These are phyloP conservation scores for Meriones psammophilus DNA, from an alignment of 2,797 vertebrate genomes.

Conservation along the genomic window DNA sequence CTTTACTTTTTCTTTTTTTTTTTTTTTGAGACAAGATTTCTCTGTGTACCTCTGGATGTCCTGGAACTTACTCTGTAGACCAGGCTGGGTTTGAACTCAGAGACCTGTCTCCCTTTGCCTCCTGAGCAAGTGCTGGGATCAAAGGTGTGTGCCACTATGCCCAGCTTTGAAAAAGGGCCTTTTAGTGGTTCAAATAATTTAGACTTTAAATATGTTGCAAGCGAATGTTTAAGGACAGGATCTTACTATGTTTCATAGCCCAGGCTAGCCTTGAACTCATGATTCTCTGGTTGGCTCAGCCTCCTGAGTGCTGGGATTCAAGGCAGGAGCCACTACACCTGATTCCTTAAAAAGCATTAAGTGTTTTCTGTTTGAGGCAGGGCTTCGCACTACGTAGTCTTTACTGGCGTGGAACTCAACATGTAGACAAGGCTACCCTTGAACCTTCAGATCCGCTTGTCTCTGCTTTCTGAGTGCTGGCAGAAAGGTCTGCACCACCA, in stretches of 20 bases:
- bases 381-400: background rate
- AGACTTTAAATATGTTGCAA: background rate
- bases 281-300: background rate
- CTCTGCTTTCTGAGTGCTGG: background rate
- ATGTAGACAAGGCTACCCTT: background rate
- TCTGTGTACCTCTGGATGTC: background rate
- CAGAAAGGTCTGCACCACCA: background rate
- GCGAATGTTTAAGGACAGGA: background rate
- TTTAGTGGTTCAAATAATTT: background rate
- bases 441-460: background rate
- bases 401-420: background rate
- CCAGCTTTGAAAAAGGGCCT: background rate
- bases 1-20: background rate
- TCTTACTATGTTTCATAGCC: background rate
- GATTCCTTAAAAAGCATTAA: background rate
- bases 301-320: background rate
- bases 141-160: fast-evolving
- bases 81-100: background rate
- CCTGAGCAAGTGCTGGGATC: background rate
- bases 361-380: background rate
- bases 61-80: background rate
- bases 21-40: background rate
- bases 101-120: background rate
- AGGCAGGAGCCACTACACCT: background rate
- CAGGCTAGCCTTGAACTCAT: background rate